phyloP scores from a whole-genome alignment of 2,797 vertebrate genomes.

The Siniperca scherzeri region DNA sequence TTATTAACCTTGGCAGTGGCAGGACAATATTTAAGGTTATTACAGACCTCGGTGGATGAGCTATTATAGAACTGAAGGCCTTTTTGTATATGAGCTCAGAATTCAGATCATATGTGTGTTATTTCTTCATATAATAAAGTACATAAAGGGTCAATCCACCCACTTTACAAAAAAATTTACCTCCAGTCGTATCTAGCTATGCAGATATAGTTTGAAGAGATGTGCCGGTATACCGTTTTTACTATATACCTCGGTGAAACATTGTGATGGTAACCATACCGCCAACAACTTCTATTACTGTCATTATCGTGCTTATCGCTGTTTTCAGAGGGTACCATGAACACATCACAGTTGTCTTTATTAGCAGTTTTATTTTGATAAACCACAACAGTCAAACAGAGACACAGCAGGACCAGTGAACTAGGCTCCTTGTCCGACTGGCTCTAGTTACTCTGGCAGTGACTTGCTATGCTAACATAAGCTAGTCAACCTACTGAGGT shows the following conservation, averaged over 20 bases:
- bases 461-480: too few relatives aligned
- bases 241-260: neutral
- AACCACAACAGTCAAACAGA: too few relatives aligned
- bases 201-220: neutral
- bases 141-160: neutral
- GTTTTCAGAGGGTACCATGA: neutral
- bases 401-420: too few relatives aligned
- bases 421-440: too few relatives aligned
- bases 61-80: slow-evolving; percentile 14
- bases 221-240: neutral
- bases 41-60: slow-evolving; percentile 8
- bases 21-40: slow-evolving; percentile 36
- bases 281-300: neutral
- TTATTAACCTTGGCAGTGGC: slow-evolving; percentile 39
- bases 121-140: neutral
- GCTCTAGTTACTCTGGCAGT: too few relatives aligned
- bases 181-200: neutral
- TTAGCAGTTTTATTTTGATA: neutral
- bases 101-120: neutral
- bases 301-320: neutral
- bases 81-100: neutral
- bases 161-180: neutral
- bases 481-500: too few relatives aligned
- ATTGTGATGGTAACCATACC: too few relatives aligned
- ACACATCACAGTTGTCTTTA: neutral